Evolutionary conservation across 64 coral and sea anemone genomes (phyloP), one percentile per base, ranked within the genome.

Genomic region (Pachyseris speciosa): DNA sequence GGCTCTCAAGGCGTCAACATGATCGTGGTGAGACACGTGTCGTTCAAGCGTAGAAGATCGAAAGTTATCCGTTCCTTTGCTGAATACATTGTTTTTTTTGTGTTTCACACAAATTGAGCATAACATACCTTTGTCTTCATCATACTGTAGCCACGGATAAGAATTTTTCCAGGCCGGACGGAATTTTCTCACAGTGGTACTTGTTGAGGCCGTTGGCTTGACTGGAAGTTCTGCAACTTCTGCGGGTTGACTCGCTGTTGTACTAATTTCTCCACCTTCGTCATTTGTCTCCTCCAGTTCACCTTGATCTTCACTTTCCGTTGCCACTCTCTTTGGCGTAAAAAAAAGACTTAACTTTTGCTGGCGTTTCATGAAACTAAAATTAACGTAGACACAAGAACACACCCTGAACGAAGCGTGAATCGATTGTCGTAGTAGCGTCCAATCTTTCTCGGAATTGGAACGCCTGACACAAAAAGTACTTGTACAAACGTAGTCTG

Each of bases 101-200:
- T 84, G 80, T 84, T 80, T 80, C 75, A 80, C 75, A 80, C 75
- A 55, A 80, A 80, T 80, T 84, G 80, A 84, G 80, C 80, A 84
- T 84, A 58, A 67, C 80, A 84, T 84, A 42, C 80, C 57, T 84
- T 84, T 84, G 10, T 84, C 60, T 67, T 66, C 80, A 43, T 84
- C 80, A 42, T 66, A 84, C 80, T 84, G 60, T 84, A 84, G 80
- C 60, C 80, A 84, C 34, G 80, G 59, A 67, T 84, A 84, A 60
- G 51, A 58, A 67, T 84, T 67, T 84, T 84, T 84, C 80, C 80
- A 84, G 24, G 58, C 80, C 34, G 11, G 80, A 66, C 48, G 58
- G 37, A 84, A 66, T 67, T 84, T 84, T 66, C 32, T 84, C 80
- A 84, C 58, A 66, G 60, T 66, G 37, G 36, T 84, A 27, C 20